Evolutionary conservation across 2,888 invertebrate genomes (phyloP).

Genomic region (Phrixothrix hirtus): DNA sequence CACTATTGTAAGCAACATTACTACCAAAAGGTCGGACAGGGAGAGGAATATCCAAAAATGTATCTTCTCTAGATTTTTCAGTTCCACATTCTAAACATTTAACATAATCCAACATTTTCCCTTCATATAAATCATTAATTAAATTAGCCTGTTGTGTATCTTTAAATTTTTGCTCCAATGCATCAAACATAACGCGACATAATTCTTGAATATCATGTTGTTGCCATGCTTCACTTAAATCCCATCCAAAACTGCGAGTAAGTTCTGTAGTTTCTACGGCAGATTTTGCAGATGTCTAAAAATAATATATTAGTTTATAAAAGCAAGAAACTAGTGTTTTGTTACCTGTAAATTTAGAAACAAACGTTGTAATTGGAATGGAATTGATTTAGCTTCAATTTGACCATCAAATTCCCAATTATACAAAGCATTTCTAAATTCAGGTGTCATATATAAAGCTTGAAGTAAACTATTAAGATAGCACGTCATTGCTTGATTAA

Average conservation of each 20-base stretch:
- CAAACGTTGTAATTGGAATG: slow-evolving; percentile 82
- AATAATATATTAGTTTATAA: slow-evolving; percentile 14
- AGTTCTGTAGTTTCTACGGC: slow-evolving; percentile 86
- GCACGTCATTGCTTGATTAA: slow-evolving; percentile 92
- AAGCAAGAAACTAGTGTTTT: slow-evolving; percentile 4
- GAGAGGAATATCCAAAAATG: slow-evolving; percentile 83
- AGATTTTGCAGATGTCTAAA: slow-evolving; percentile 74
- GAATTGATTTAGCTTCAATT: slow-evolving; percentile 75
- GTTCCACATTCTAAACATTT: slow-evolving; percentile 84
- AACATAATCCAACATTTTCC: slow-evolving; percentile 85
- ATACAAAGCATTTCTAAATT: slow-evolving; percentile 86
- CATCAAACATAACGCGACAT: slow-evolving; percentile 89
- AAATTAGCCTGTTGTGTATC: slow-evolving; percentile 80
- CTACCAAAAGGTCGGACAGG: slow-evolving; percentile 84
- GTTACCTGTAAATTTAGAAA: slow-evolving; percentile 79
- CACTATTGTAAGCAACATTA: slow-evolving; percentile 72
- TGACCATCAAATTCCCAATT: slow-evolving; percentile 78
- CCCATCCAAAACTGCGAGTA: slow-evolving; percentile 89
- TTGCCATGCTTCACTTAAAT: slow-evolving; percentile 86
- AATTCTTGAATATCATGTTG: slow-evolving; percentile 92
- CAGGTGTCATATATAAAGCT: slow-evolving; percentile 89
- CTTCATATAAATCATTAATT: slow-evolving; percentile 76
- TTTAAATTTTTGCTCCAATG: slow-evolving; percentile 80
- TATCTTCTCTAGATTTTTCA: slow-evolving; percentile 80
- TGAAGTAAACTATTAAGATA: slow-evolving; percentile 88